phyloP scores from a whole-genome alignment of 23 tunicate genomes.

The Aplidium turbinatum region DNA sequence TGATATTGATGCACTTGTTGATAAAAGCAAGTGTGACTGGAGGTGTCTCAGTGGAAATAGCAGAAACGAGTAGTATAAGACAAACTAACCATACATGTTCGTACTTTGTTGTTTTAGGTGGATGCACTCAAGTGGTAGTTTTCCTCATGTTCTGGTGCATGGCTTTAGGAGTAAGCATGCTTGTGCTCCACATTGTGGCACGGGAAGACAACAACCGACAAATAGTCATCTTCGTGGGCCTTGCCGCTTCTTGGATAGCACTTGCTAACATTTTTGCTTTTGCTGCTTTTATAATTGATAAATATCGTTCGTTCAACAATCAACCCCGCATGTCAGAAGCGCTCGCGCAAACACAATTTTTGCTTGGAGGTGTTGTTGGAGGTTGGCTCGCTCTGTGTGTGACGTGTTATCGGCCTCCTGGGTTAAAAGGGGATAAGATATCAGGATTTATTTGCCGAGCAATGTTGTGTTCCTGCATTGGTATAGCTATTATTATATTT shows the following conservation, averaged over 20 bases:
- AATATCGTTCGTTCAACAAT: slow-evolving; percentile 50
- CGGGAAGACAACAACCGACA: slow-evolving; percentile 39
- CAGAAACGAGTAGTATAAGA: too few relatives aligned
- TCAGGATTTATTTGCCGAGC: slow-evolving; percentile 61
- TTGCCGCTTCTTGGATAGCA: slow-evolving; percentile 55
- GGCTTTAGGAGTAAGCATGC: slow-evolving; percentile 59
- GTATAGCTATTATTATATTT: slow-evolving; percentile 35
- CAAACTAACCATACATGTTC: neutral
- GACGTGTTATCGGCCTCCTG: slow-evolving; percentile 70
- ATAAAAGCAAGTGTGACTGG: too few relatives aligned
- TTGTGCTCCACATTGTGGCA: slow-evolving; percentile 63
- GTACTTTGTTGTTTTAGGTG: slow-evolving; percentile 28
- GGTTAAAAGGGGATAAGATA: slow-evolving; percentile 26
- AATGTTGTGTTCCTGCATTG: slow-evolving; percentile 50
- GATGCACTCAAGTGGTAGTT: slow-evolving; percentile 45
- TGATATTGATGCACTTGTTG: too few relatives aligned
- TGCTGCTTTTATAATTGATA: slow-evolving; percentile 45
- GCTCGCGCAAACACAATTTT: slow-evolving; percentile 34
- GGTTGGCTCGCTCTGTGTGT: slow-evolving; percentile 74
- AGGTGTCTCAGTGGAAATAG: too few relatives aligned
- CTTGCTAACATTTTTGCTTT: slow-evolving; percentile 51
- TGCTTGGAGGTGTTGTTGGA: slow-evolving; percentile 63
- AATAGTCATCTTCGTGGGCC: slow-evolving; percentile 32
- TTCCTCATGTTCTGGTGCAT: slow-evolving; percentile 62
- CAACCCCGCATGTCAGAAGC: slow-evolving; percentile 55